Conservation (phyloP, 2,888 invertebrate genomes). For the Tenthredo livida region DNA sequence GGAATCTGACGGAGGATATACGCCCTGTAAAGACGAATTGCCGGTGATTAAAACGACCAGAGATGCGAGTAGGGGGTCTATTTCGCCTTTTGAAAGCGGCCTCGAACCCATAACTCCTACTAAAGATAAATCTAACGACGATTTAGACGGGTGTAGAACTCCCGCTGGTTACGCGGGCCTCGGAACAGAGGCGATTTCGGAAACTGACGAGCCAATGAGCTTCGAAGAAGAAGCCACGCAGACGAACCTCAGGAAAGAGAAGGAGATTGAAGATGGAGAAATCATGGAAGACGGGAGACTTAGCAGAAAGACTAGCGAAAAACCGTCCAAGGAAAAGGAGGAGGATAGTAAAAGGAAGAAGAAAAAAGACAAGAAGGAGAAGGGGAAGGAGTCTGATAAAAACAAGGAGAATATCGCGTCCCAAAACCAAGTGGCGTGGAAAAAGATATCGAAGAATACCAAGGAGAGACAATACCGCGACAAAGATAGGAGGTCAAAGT, state of each 20-base stretch:
- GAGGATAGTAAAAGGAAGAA: slow-evolving; percentile 77
- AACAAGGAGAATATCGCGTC: slow-evolving; percentile 80
- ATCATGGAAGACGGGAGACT: slow-evolving; percentile 71
- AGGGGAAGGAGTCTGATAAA: slow-evolving; percentile 77
- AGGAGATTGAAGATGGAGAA: slow-evolving; percentile 75
- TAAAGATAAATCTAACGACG: slow-evolving; percentile 70
- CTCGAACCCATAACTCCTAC: slow-evolving; percentile 75
- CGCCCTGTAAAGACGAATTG: slow-evolving; percentile 75
- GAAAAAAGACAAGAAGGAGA: slow-evolving; percentile 80
- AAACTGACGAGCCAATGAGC: slow-evolving; percentile 76
- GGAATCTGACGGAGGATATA: slow-evolving; percentile 76
- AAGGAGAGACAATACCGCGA: slow-evolving; percentile 90
- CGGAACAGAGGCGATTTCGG: slow-evolving; percentile 78
- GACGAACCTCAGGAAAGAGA: slow-evolving; percentile 75
- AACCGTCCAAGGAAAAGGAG: slow-evolving; percentile 68
- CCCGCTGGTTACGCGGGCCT: slow-evolving; percentile 76
- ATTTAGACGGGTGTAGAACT: slow-evolving; percentile 76
- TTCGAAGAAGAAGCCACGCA: slow-evolving; percentile 76
- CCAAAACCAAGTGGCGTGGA: slow-evolving; percentile 83
- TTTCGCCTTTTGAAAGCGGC: slow-evolving; percentile 68
- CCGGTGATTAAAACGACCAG: slow-evolving; percentile 65
- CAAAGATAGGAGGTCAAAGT: slow-evolving; percentile 77
- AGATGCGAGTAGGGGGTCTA: slow-evolving; percentile 56
- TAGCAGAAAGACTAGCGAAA: slow-evolving; percentile 68
- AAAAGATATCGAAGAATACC: slow-evolving; percentile 88